Evolutionary conservation across 64 coral and sea anemone genomes (phyloP).

Genomic region (Hydrozoanthus tunicans): DNA sequence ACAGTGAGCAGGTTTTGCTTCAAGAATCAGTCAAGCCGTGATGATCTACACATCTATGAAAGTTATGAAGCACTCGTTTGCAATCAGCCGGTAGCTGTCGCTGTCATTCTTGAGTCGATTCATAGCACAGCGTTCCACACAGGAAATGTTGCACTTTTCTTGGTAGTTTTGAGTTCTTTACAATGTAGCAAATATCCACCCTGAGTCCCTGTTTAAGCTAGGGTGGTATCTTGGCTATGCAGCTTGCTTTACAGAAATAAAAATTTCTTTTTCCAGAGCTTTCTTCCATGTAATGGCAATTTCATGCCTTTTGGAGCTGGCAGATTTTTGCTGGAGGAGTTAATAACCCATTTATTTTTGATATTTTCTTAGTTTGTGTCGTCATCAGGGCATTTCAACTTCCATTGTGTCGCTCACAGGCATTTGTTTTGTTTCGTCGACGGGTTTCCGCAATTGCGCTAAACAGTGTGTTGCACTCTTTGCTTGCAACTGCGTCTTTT

Average conservation of each 20-base stretch:
- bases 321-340: background rate
- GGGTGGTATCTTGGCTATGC: slow-evolving; percentile 15
- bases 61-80: too few relatives aligned
- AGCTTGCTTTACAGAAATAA: slow-evolving; percentile 24
- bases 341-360: slow-evolving; percentile 18
- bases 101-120: slow-evolving; percentile 21
- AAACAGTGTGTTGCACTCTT: slow-evolving; percentile 13
- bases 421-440: slow-evolving; percentile 6
- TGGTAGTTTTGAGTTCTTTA: slow-evolving; percentile 32
- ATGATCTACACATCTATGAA: too few relatives aligned
- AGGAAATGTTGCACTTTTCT: slow-evolving; percentile 4
- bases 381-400: slow-evolving; percentile 18
- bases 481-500: slow-evolving; percentile 15
- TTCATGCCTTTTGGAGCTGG: slow-evolving; percentile 16
- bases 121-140: slow-evolving; percentile 27
- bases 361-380: background rate
- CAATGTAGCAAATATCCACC: background rate
- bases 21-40: too few relatives aligned
- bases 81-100: slow-evolving; percentile 3
- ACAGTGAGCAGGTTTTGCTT: too few relatives aligned
- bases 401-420: slow-evolving; percentile 7
- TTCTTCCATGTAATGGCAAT: slow-evolving; percentile 10
- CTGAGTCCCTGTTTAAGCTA: slow-evolving; percentile 13
- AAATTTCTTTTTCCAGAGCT: background rate
- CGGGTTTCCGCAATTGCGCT: background rate